Conservation (phyloP, 2,888 invertebrate genomes). For the Cepaea hortensis region DNA sequence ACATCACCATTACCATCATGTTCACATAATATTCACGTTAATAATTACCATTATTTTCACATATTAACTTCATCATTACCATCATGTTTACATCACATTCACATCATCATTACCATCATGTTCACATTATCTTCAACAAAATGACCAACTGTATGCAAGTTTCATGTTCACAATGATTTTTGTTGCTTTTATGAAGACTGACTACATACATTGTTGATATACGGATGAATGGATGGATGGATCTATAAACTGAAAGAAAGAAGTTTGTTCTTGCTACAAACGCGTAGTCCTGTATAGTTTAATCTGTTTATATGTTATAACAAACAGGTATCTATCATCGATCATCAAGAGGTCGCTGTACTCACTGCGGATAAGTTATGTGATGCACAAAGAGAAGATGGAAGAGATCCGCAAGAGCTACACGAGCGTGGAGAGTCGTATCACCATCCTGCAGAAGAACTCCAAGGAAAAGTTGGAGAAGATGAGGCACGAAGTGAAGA, state of each 20-base stretch:
- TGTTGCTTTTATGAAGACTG: neutral
- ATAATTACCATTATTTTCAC: too few species aligned
- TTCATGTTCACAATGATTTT: neutral
- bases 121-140: too few species aligned
- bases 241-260: too few species aligned
- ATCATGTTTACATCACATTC: too few species aligned
- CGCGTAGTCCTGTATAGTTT: neutral
- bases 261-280: neutral
- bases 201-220: neutral
- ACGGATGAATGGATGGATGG: too few species aligned
- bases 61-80: too few species aligned
- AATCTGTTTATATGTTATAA: neutral
- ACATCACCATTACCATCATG: neutral
- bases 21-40: neutral
- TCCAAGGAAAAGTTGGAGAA: conserved; percentile 56
- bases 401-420: conserved; percentile 59
- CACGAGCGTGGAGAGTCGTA: conserved; percentile 52
- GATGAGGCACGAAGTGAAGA: conserved; percentile 51
- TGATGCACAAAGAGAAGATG: conserved; percentile 59
- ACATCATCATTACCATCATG: too few species aligned
- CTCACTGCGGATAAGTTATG: conserved; percentile 61
- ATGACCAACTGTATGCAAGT: neutral
- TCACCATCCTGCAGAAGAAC: conserved; percentile 56
- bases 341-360: conserved; percentile 63
- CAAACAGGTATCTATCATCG: conserved; percentile 61